Conservation (phyloP, 2,888 invertebrate genomes). For the Parochlus steinenii region DNA sequence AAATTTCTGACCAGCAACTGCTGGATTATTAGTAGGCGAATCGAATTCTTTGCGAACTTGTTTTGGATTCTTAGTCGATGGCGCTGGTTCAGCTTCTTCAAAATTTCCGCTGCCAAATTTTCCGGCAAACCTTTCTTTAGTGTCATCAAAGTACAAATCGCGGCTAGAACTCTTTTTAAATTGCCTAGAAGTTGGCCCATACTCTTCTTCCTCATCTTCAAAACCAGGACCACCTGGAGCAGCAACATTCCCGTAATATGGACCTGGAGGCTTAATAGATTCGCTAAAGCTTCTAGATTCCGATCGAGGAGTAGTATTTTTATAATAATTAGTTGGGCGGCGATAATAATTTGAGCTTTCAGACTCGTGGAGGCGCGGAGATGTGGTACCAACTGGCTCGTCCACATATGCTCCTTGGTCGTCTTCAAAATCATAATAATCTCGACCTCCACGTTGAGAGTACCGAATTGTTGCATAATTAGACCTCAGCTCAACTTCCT, state of each 20-base stretch:
- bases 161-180: constrained; percentile 10
- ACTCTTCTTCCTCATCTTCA: too few relatives aligned
- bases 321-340: constrained; percentile 4
- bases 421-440: constrained; percentile 23
- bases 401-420: constrained; percentile 16
- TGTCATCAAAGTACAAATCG: constrained; percentile 6
- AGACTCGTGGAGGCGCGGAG: constrained; percentile 7
- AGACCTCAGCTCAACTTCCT: constrained; percentile 25
- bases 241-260: constrained; percentile 1
- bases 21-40: background rate
- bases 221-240: background rate
- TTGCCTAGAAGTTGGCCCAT: background rate
- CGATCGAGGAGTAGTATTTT: constrained; percentile 10
- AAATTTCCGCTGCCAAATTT: background rate
- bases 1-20: constrained; percentile 24
- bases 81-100: constrained; percentile 1
- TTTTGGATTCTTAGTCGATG: too few relatives aligned
- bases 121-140: constrained; percentile 1
- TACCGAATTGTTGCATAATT: constrained; percentile 16
- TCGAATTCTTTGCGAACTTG: background rate
- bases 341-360: constrained; percentile 12
- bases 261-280: constrained; percentile 2
- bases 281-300: constrained; percentile 10
- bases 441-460: constrained; percentile 18
- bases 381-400: constrained; percentile 13